These are phyloP conservation scores for Columbina picui DNA, from an alignment of 2,113 vertebrate species.

Conservation along the genomic window DNA sequence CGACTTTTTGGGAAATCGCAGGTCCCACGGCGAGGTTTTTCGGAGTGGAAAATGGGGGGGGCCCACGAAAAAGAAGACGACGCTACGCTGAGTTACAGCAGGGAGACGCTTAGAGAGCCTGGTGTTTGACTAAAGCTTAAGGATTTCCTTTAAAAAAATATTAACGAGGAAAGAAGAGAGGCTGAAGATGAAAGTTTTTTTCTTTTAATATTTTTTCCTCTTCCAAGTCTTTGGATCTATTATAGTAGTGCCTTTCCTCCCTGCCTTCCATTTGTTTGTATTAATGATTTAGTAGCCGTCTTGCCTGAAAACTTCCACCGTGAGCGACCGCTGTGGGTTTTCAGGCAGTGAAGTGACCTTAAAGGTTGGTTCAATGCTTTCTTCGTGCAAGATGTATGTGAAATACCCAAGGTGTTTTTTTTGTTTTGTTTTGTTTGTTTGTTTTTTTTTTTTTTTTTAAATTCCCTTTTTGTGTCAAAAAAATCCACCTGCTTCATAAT, in stretches of 20 bases:
- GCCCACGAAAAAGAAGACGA: not conserved
- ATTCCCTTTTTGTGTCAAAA: not conserved
- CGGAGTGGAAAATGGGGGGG: conserved; percentile 20
- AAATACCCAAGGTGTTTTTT: conserved; percentile 40
- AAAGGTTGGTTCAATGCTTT: conserved; percentile 76
- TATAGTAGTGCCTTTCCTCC: conserved; percentile 75
- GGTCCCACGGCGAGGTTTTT: conserved; percentile 15
- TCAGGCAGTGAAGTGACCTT: conserved; percentile 79
- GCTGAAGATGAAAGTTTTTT: conserved; percentile 51
- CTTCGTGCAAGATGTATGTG: conserved; percentile 59
- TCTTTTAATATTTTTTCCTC: not conserved
- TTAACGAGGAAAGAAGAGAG: conserved; percentile 48
- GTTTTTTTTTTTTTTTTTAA: not conserved
- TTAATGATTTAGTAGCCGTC: conserved; percentile 86
- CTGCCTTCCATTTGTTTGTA: conserved; percentile 85
- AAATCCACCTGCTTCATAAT: conserved; percentile 68
- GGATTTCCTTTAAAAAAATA: not conserved
- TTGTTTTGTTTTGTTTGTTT: not conserved
- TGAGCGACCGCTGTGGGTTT: conserved; percentile 76
- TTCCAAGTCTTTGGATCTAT: conserved; percentile 72
- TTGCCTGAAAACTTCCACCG: conserved; percentile 84
- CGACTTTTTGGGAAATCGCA: not conserved
- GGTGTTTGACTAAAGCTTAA: not conserved
- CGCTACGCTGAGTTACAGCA: conserved; percentile 26
- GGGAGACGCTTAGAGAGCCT: conserved; percentile 48